phyloP scores from a whole-genome alignment of 2,113 vertebrate species.

The Lasiurus borealis region DNA sequence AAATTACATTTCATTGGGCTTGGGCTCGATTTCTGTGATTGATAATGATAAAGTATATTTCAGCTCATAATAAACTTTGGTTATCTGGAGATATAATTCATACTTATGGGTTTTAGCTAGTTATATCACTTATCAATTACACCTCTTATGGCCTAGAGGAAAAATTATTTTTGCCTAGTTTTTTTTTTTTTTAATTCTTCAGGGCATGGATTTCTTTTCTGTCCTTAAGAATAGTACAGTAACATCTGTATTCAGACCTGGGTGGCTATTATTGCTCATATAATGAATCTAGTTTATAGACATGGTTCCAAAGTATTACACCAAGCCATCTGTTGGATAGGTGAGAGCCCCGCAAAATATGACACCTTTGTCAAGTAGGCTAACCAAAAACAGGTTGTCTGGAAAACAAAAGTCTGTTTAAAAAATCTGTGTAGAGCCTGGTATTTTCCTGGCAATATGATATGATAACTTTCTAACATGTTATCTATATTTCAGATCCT shows the following conservation, averaged over 20 bases:
- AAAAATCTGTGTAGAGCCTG: constrained; percentile 3
- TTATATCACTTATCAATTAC: constrained; percentile 22
- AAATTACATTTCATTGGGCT: constrained; percentile 39
- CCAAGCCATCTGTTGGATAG: constrained; percentile 58
- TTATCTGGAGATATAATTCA: constrained; percentile 20
- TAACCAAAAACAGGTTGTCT: constrained; percentile 48
- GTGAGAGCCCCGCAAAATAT: constrained; percentile 39
- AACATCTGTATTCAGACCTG: constrained; percentile 18
- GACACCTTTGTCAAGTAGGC: constrained; percentile 45
- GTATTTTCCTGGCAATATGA: constrained; percentile 39
- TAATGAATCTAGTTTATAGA: constrained; percentile 55
- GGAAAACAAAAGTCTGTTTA: constrained; percentile 35
- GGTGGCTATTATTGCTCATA: constrained; percentile 62
- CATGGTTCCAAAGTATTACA: constrained; percentile 35
- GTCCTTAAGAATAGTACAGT: constrained; percentile 33
- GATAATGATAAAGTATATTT: constrained; percentile 9
- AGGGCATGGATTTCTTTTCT: constrained; percentile 48
- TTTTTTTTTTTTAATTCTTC: constrained; percentile 39
- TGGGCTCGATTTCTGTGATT: not conserved
- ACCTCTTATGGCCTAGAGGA: not conserved
- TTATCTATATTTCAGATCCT: constrained; percentile 21
- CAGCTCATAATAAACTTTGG: not conserved
- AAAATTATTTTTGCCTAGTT: constrained; percentile 38
- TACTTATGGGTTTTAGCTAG: not conserved
- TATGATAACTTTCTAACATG: not conserved